Percentiles rank a stretch among this genome's conserved stretches.
phyloP scores from a whole-genome alignment of 2,888 invertebrate genomes.

The Mythimna vitellina region DNA sequence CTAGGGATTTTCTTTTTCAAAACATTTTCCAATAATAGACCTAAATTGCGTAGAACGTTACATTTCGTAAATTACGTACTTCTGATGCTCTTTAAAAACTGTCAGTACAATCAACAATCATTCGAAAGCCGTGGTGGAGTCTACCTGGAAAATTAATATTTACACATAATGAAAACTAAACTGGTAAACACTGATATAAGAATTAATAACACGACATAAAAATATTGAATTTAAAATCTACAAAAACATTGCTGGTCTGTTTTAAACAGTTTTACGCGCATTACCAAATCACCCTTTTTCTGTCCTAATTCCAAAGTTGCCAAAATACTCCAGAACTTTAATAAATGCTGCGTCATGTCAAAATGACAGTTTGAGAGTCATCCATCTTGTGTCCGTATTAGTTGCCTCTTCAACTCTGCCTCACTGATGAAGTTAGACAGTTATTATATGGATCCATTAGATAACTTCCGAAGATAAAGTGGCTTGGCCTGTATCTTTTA shows the following conservation, averaged over 20 bases:
- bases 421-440: slow-evolving; percentile 50
- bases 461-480: slow-evolving; percentile 55
- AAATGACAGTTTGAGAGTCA: slow-evolving; percentile 43
- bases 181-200: not conserved
- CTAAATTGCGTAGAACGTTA: too few relatives aligned
- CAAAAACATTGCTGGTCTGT: not conserved
- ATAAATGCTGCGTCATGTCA: slow-evolving; percentile 39
- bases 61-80: not conserved
- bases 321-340: slow-evolving; percentile 27
- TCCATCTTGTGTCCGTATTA: slow-evolving; percentile 53
- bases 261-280: not conserved
- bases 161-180: not conserved
- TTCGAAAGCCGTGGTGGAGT: not conserved
- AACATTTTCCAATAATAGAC: not conserved
- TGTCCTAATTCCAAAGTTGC: slow-evolving; percentile 10
- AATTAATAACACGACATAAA: not conserved
- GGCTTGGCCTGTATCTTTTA: slow-evolving; percentile 57
- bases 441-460: slow-evolving; percentile 53
- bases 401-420: slow-evolving; percentile 35
- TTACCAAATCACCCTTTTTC: slow-evolving; percentile 9
- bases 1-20: not conserved
- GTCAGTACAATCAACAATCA: not conserved
- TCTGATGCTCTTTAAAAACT: not conserved
- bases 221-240: not conserved
- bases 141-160: not conserved